Evolutionary conservation across 2,888 invertebrate species (phyloP), one percentile per base, ranked within the genome.

Genomic region (Morpho achilles): DNA sequence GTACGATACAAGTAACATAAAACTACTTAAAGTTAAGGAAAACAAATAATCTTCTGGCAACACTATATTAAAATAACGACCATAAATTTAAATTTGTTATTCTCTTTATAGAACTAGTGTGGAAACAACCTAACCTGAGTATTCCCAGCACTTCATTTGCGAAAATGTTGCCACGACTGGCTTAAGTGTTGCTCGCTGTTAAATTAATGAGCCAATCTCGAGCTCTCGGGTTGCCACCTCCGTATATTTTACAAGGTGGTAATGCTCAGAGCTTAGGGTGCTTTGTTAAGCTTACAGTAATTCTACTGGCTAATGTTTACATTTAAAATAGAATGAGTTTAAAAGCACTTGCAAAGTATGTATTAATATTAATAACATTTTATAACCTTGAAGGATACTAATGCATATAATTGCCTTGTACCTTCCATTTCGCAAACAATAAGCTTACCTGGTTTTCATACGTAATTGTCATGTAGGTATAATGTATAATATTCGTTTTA

Each of bases 121-220:
- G 46, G 7, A 46, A 53, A 46, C 16, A 9, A 42, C 40, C 9
- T 46, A 7, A 41, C 22, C 10, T 6, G 32, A 23, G 74, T 67
- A 73, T 79, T 79, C 75, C 80, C 79, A 83, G 79, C 85, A 88
- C 85, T 87, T 88, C 85, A 87, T 89, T 88, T 87, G 79, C 80
- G 84, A 82, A 78, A 87, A 87, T 84, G 85, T 83, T 86, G 84
- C 84, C 84, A 80, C 77, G 80, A 78, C 82, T 81, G 79, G 85
- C 86, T 86, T 87, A 87, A 89, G 87, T 86, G 89, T 88, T 87
- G 87, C 88, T 79, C 83, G 85, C 81, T 87, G 87, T 88, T 85
- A 89, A 90, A 89, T 88, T 87, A 88, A 90, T 89, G 89, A 90
- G 89, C 82, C 89, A 89, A 89, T 90, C 87, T 88, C 75, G 71